A percentile compares a stretch with the other conserved stretches of the same genome.
Evolutionary conservation across 1,140 invertebrate genomes (phyloP).

Genomic region (Saccostrea glomerata): DNA sequence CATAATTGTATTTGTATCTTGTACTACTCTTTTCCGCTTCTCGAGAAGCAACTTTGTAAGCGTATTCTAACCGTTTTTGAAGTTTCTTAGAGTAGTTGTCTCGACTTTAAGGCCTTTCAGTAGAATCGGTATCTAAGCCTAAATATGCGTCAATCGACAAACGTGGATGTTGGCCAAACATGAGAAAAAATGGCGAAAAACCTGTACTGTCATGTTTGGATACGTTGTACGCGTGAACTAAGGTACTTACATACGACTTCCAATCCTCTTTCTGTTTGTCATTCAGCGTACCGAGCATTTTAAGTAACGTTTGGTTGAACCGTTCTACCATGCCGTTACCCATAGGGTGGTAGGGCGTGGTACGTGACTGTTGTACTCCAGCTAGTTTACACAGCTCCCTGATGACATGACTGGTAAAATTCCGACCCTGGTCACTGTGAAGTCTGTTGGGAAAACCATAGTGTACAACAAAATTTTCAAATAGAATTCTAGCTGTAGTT

Average conservation of each 20-base stretch:
- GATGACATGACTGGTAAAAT: too few relatives aligned
- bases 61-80: slow-evolving; percentile 39
- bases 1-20: slow-evolving; percentile 18
- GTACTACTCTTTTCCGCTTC: background rate
- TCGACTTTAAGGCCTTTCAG: background rate
- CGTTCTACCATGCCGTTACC: slow-evolving; percentile 37
- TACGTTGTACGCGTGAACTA: slow-evolving; percentile 61
- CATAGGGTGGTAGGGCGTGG: slow-evolving; percentile 37
- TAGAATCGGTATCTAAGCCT: background rate
- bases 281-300: slow-evolving; percentile 54
- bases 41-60: slow-evolving; percentile 28
- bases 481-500: slow-evolving; percentile 43
- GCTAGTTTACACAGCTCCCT: too few relatives aligned
- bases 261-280: background rate
- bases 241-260: slow-evolving; percentile 44
- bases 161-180: slow-evolving; percentile 58
- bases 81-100: background rate
- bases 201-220: slow-evolving; percentile 56
- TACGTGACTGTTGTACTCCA: too few relatives aligned
- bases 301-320: slow-evolving; percentile 50
- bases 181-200: slow-evolving; percentile 54
- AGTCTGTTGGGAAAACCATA: too few relatives aligned
- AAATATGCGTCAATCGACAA: slow-evolving; percentile 57
- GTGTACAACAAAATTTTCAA: too few relatives aligned
- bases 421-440: too few relatives aligned